Evolutionary conservation across 2,888 invertebrate species (phyloP).

Genomic region (Dysmachus trigonus): DNA sequence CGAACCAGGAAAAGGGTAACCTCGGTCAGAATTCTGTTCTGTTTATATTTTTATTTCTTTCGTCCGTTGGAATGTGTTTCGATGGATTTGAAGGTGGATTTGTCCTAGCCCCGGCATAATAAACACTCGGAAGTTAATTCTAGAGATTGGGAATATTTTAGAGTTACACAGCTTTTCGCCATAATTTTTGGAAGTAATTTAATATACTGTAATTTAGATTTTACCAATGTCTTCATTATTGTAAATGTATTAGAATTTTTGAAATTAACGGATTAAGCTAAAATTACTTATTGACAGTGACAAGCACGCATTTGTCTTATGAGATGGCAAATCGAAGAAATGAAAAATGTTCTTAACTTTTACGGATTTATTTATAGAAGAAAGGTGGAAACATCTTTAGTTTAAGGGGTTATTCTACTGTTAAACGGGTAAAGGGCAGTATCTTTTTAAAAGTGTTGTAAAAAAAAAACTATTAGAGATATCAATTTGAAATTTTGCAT

Average conservation of each 20-base stretch:
- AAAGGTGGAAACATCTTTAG: too few relatives aligned
- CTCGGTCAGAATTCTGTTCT: not conserved
- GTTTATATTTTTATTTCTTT: not conserved
- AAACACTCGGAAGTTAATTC: not conserved
- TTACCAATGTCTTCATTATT: not conserved
- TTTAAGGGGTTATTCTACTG: too few relatives aligned
- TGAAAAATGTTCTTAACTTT: too few relatives aligned
- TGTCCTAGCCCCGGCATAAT: not conserved
- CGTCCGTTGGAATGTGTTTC: not conserved
- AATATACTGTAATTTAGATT: not conserved
- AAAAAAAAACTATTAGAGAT: too few relatives aligned
- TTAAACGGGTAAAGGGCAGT: too few relatives aligned
- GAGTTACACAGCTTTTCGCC: not conserved
- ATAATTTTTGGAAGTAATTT: not conserved
- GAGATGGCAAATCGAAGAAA: too few relatives aligned
- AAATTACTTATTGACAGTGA: too few relatives aligned
- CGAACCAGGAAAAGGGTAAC: slow-evolving; percentile 1
- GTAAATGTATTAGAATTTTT: not conserved
- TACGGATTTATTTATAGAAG: too few relatives aligned
- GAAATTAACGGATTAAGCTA: too few relatives aligned
- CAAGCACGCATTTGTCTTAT: too few relatives aligned
- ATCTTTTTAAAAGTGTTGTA: too few relatives aligned
- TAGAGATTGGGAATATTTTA: not conserved
- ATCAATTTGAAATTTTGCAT: too few relatives aligned
- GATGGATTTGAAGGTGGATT: not conserved